Evolutionary conservation across 2,888 invertebrate genomes (phyloP).

Genomic region (Drosophila vallismaia): DNA sequence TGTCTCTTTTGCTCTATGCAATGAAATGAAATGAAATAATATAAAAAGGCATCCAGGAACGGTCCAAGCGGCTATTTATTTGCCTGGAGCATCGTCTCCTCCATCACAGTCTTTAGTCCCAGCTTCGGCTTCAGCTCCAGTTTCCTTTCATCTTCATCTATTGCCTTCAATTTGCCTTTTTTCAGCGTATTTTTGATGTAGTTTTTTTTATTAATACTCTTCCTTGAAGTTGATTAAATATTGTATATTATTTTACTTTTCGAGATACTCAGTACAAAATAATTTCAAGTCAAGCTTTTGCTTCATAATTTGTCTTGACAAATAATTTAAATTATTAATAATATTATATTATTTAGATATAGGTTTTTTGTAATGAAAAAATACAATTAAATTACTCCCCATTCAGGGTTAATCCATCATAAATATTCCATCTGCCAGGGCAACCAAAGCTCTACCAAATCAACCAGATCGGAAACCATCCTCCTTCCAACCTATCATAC

Average conservation of each 20-base stretch:
- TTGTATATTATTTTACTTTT: background rate
- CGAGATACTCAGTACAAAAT: no score
- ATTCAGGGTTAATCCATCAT: background rate
- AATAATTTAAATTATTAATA: background rate
- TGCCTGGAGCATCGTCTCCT: conserved; percentile 63
- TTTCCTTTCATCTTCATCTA: conserved; percentile 21
- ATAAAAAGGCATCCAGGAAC: conserved; percentile 40
- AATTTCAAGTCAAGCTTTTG: background rate
- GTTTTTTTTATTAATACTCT: conserved; percentile 6
- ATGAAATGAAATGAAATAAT: conserved; percentile 60
- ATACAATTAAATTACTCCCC: no score
- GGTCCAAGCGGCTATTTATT: conserved; percentile 68
- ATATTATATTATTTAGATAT: no score
- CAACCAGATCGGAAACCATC: conserved; percentile 5
- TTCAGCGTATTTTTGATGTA: conserved; percentile 17
- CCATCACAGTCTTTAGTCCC: conserved; percentile 44
- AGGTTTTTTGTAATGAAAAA: no score
- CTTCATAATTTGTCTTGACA: background rate
- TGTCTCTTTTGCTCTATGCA: conserved; percentile 45
- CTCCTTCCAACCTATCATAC: background rate
- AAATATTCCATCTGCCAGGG: conserved; percentile 2
- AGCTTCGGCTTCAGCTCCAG: conserved; percentile 42
- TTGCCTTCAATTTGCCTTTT: conserved; percentile 14
- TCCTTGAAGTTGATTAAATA: background rate
- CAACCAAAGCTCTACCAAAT: background rate